Evolutionary conservation across 1,140 invertebrate genomes (phyloP).

Genomic region (Notospermus geniculatus): DNA sequence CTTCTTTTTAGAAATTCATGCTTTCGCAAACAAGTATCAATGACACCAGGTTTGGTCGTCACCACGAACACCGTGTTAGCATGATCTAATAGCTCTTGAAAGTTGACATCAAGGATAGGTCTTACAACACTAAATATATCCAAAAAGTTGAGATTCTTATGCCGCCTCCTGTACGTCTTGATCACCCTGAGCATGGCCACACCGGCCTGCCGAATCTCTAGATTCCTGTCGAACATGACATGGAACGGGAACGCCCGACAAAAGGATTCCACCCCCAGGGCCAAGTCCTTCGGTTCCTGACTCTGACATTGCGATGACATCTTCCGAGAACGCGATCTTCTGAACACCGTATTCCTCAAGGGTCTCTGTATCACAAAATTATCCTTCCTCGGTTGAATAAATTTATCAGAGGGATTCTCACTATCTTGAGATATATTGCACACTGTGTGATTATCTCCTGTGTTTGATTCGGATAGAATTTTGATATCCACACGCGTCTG

Average conservation of each 20-base stretch:
- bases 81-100: conserved; percentile 87
- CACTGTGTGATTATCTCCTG: not conserved
- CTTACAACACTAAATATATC: conserved; percentile 79
- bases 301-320: not conserved
- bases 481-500: conserved; percentile 84
- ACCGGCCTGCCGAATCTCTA: conserved; percentile 81
- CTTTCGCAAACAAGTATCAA: not conserved
- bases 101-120: conserved; percentile 82
- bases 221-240: conserved; percentile 83
- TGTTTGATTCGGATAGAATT: conserved; percentile 63
- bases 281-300: conserved; percentile 8
- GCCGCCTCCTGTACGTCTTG: conserved; percentile 63
- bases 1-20: not conserved
- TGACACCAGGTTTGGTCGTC: conserved; percentile 64
- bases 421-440: not conserved
- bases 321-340: not conserved
- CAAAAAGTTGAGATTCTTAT: conserved; percentile 67
- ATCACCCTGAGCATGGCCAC: conserved; percentile 81
- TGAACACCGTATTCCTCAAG: not conserved
- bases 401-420: not conserved
- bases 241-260: conserved; percentile 94
- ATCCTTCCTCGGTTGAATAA: not conserved
- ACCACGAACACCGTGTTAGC: conserved; percentile 95
- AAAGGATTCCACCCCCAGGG: conserved; percentile 80
- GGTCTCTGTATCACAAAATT: not conserved